Base-by-base conservation (phyloP, 2,888 invertebrate species). In the Notodonta dromedarius region DNA sequence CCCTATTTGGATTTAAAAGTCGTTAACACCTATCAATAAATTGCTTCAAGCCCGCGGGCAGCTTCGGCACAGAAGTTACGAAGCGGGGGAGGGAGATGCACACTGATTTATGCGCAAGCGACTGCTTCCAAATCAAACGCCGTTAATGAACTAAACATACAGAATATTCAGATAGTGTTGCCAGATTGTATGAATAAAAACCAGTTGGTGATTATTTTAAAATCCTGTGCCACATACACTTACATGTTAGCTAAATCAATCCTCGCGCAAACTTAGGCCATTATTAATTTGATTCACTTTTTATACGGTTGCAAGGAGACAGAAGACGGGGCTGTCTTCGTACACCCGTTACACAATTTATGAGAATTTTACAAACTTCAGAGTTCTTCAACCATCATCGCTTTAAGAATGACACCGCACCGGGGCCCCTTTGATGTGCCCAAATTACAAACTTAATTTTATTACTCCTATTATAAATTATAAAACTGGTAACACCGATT, bases 11-110 rank as follows among this genome's bases (percentile, higher is more conserved):
- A 32, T 64, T 61, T 54, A 32, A 24, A 52, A 56, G 61, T 66
- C 60, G 54, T 71, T 61, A 66, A 60, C 59, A 70, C 61, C 53
- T 61, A 65, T 62, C 56, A 61, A 70, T 72, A 63, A 65, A 59
- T 63, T 52, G 57, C n/a, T 14, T 48, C 46, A 13, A 53, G 55
- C 60, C 62, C 51, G 65, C 42, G 58, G 58, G 65, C 63, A 16
- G 48, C 39, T 50, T 44, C 46, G 7, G 50, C 16, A 50, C 7
- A 53, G 46, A 40, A 58, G 50, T 16, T n/a, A 32, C 16, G 12
- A 16, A 35, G 48, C 12, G 35, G 52, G 8, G 13, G n/a, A 50
- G 50, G 35, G 40, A 8, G 11, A 8, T 6, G 14, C 16, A 5
- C 58, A 5, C 58, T 69, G 65, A 71, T 71, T 61, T 65, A 74